phyloP scores from a whole-genome alignment of 2,888 invertebrate genomes.

The Lasioglossum marginatum region DNA sequence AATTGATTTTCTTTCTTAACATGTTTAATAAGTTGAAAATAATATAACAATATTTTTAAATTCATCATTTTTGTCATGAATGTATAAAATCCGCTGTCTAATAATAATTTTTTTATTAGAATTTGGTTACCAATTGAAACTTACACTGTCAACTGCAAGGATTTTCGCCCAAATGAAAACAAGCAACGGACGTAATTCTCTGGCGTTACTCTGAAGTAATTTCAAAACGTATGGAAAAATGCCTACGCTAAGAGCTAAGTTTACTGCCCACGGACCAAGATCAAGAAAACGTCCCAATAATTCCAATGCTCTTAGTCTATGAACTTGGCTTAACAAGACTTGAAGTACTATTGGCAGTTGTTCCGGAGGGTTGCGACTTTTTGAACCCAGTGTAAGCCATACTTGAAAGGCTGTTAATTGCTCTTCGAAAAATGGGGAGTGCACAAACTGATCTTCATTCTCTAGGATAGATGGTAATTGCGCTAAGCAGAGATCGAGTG shows the following conservation, averaged over 20 bases:
- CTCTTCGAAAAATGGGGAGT: slow-evolving; percentile 98
- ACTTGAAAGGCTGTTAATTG: slow-evolving; percentile 99
- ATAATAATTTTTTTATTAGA: not conserved
- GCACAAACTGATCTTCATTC: slow-evolving; percentile 87
- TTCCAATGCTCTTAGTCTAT: slow-evolving; percentile 97
- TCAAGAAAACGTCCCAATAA: slow-evolving; percentile 97
- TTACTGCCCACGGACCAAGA: slow-evolving; percentile 98
- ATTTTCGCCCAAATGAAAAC: slow-evolving; percentile 99
- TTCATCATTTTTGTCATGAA: no score
- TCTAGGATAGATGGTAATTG: slow-evolving; percentile 93
- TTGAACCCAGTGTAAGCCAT: slow-evolving; percentile 93
- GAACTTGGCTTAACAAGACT: slow-evolving; percentile 91
- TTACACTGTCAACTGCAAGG: slow-evolving; percentile 96
- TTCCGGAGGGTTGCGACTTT: slow-evolving; percentile 94
- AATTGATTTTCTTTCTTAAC: no score
- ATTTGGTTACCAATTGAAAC: slow-evolving; percentile 76
- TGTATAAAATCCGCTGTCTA: no score
- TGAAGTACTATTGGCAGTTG: slow-evolving; percentile 99
- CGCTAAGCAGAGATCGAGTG: slow-evolving; percentile 96
- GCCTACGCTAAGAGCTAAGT: slow-evolving; percentile 97
- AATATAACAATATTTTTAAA: no score
- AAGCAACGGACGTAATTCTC: slow-evolving; percentile 95
- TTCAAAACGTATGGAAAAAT: slow-evolving; percentile 99
- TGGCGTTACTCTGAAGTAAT: slow-evolving; percentile 96
- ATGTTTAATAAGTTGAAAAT: no score